Evolutionary conservation across 1,140 invertebrate species (phyloP), one percentile per base, ranked within the genome.

Genomic region (Drosophila subpulchrella): DNA sequence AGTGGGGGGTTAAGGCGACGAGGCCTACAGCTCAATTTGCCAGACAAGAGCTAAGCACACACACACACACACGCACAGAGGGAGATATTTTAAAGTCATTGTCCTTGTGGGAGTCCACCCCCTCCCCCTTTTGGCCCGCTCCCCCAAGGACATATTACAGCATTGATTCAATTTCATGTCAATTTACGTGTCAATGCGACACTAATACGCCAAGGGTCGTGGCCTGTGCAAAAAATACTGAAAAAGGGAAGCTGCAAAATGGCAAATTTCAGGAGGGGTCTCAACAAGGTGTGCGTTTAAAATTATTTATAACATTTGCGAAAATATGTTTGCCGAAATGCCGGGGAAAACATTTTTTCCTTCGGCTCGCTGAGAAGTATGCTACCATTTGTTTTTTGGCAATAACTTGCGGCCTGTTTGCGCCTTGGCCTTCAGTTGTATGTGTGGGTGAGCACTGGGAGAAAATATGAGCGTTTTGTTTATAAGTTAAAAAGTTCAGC

Each of bases 111-210:
- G 47, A 32, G 81, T 59, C 78, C 8, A 6, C 47, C 5, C 27
- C 27, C 0, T 27, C 47, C n/a, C 34, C 38, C 20, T 27, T 27
- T 50, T 13, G 39, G 41, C 2, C 50, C 13, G 41, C 36, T 42
- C 86, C 90, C 90, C 90, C 76, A 85, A 90, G 90, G 90, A 90
- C 90, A 85, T 91, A 90, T 91, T 91, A 91, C 81, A 91, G 90
- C 91, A 92, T 92, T 92, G 91, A 92, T 92, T 92, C 91, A 92
- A 92, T 92, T 92, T 92, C 90, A 91, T 92, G 91, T 92, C 90
- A 92, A 92, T 92, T 92, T 92, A 83, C 91, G 83, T 92, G 91
- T 92, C 91, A 92, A 92, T 92, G 81, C 90, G 90, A 91, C 82
- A 92, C 91, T 91, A 91, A 91, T 92, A 90, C 75, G 75, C 88